phyloP scores from a whole-genome alignment of 2,113 vertebrate species.

The Hypocryptadius cinnamomeus region DNA sequence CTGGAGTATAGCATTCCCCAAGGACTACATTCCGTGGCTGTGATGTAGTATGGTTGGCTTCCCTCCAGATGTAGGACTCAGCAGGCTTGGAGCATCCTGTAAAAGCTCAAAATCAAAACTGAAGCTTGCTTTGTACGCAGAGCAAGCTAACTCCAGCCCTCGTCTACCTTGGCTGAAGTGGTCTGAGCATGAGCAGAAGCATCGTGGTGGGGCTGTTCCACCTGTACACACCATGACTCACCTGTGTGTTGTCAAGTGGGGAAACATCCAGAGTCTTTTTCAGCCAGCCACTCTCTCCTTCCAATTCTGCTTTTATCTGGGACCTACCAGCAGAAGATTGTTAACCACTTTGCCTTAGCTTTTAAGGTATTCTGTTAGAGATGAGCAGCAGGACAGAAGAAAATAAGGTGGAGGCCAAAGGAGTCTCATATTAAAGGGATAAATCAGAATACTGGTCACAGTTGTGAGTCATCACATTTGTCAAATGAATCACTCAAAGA shows the following conservation, averaged over 20 bases:
- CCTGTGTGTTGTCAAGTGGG: not conserved
- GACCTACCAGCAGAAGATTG: not conserved
- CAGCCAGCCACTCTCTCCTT: not conserved
- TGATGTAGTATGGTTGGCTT: not conserved
- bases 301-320: not conserved
- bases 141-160: not conserved
- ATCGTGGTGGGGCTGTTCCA: not conserved
- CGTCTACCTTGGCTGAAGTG: accelerated
- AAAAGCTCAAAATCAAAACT: not conserved
- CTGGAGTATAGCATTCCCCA: not conserved
- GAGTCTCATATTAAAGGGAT: not conserved
- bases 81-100: not conserved
- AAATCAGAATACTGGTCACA: not conserved
- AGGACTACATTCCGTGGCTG: not conserved
- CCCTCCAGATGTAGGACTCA: not conserved
- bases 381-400: not conserved
- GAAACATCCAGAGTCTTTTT: not conserved
- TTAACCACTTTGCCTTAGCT: not conserved
- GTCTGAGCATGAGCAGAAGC: not conserved
- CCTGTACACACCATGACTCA: not conserved
- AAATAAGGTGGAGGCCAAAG: not conserved
- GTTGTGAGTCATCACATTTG: not conserved
- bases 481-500: not conserved
- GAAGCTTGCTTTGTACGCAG: not conserved
- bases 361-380: not conserved